phyloP scores from a whole-genome alignment of 2,113 vertebrate genomes.

The Nansenia antarctica region DNA sequence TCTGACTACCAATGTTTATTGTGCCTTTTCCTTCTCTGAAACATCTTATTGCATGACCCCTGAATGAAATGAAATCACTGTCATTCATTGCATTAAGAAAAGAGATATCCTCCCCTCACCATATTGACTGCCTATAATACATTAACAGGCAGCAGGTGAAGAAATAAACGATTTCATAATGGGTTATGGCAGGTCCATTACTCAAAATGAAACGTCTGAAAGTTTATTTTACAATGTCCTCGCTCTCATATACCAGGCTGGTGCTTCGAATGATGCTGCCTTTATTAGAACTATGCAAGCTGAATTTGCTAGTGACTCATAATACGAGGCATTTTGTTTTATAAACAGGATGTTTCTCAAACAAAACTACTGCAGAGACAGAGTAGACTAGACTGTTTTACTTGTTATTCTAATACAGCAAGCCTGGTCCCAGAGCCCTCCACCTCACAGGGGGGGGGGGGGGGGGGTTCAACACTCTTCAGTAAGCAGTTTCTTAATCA shows the following conservation, averaged over 20 bases:
- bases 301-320: conserved; percentile 10
- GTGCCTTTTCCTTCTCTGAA: conserved; percentile 1
- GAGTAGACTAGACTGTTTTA: background rate
- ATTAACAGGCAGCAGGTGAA: too few species aligned
- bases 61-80: conserved; percentile 28
- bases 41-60: conserved; percentile 17
- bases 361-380: background rate
- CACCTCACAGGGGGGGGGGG: too few species aligned
- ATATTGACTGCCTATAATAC: background rate
- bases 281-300: conserved; percentile 33
- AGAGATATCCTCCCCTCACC: conserved; percentile 30
- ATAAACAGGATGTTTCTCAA: background rate
- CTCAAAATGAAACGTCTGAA: conserved; percentile 50
- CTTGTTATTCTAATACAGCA: too few species aligned
- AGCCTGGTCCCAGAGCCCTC: too few species aligned
- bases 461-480: too few species aligned
- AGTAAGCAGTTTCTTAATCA: too few species aligned
- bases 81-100: conserved; percentile 43
- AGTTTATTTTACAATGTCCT: conserved; percentile 49
- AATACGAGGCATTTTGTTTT: conserved; percentile 4
- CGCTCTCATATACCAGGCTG: conserved; percentile 17
- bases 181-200: conserved; percentile 46
- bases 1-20: background rate
- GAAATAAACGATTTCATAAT: conserved; percentile 42
- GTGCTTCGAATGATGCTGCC: conserved; percentile 19